A percentile compares a stretch with the other conserved stretches of the same genome.
Conservation (phyloP, 2,888 invertebrate genomes). For the Dryadula phaetusa region DNA sequence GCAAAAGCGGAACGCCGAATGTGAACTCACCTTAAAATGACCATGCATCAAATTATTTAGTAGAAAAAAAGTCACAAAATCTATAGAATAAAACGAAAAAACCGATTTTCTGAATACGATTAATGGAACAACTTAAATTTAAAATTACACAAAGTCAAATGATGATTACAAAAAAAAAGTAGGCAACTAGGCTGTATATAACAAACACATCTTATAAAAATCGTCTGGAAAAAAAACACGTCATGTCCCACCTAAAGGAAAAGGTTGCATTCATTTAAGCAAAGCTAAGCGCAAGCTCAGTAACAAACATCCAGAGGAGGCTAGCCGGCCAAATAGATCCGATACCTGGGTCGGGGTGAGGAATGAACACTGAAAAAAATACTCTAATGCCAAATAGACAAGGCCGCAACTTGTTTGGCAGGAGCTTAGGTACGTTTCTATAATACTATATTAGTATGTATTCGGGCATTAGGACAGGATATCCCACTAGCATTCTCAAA, state of each 20-base stretch:
- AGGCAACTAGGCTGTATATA: constrained; percentile 13
- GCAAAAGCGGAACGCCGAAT: constrained; percentile 31
- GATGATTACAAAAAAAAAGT: constrained; percentile 12
- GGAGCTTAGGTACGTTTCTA: constrained; percentile 44
- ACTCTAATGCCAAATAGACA: constrained; percentile 83
- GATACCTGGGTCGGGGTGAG: constrained; percentile 83
- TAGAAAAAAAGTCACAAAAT: not conserved
- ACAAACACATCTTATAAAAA: not conserved
- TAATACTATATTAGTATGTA: constrained; percentile 43
- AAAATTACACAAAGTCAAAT: constrained; percentile 1
- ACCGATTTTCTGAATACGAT: not conserved
- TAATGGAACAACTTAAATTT: constrained; percentile 7
- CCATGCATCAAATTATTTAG: constrained; percentile 25
- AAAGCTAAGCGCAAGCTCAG: constrained; percentile 78
- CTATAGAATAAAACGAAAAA: not conserved
- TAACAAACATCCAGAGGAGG: constrained; percentile 83
- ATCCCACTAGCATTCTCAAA: constrained; percentile 82
- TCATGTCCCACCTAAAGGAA: constrained; percentile 17
- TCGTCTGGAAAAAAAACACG: constrained; percentile 10
- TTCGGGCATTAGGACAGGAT: constrained; percentile 58
- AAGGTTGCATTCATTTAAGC: constrained; percentile 58
- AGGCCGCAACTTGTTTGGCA: constrained; percentile 77
- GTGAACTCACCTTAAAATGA: constrained; percentile 38
- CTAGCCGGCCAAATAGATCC: constrained; percentile 80
- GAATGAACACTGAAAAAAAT: constrained; percentile 84